phyloP scores from a whole-genome alignment of 1,140 invertebrate genomes.

The Tetraneura akinire region DNA sequence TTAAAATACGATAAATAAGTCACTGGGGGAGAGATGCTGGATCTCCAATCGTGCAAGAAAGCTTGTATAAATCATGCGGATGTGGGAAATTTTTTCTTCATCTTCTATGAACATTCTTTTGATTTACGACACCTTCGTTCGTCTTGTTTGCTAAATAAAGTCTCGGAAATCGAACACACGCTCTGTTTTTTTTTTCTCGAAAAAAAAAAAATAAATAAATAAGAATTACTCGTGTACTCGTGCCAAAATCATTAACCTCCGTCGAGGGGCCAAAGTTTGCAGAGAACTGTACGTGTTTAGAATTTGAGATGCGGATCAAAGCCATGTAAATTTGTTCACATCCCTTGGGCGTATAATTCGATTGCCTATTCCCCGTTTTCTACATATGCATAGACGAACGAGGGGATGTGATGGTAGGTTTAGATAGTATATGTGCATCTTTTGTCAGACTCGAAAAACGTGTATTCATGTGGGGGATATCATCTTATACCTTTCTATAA shows the following conservation, averaged over 20 bases:
- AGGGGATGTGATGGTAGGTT: neutral
- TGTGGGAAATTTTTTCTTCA: slow-evolving; percentile 9
- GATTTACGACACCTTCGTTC: slow-evolving; percentile 20
- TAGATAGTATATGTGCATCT: neutral
- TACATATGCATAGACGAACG: neutral
- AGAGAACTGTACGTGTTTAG: slow-evolving; percentile 39
- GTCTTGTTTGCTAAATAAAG: slow-evolving; percentile 33
- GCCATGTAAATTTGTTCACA: slow-evolving; percentile 50
- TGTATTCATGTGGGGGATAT: no score
- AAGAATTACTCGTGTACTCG: slow-evolving; percentile 32
- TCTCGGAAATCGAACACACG: slow-evolving; percentile 27
- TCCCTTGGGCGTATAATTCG: slow-evolving; percentile 47
- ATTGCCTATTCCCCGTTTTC: slow-evolving; percentile 29
- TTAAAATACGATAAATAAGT: slow-evolving; percentile 49
- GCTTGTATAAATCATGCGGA: slow-evolving; percentile 41
- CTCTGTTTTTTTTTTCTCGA: neutral
- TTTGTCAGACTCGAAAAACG: slow-evolving; percentile 4
- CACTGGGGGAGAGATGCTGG: neutral
- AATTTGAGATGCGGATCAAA: slow-evolving; percentile 37
- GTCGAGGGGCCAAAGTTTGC: slow-evolving; percentile 17
- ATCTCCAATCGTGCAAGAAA: slow-evolving; percentile 6
- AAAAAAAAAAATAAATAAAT: slow-evolving; percentile 32
- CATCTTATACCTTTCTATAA: no score
- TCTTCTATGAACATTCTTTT: slow-evolving; percentile 15
- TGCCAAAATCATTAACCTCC: slow-evolving; percentile 45